Conservation (phyloP, 2,797 vertebrate species). For the Pempheris klunzingeri region DNA sequence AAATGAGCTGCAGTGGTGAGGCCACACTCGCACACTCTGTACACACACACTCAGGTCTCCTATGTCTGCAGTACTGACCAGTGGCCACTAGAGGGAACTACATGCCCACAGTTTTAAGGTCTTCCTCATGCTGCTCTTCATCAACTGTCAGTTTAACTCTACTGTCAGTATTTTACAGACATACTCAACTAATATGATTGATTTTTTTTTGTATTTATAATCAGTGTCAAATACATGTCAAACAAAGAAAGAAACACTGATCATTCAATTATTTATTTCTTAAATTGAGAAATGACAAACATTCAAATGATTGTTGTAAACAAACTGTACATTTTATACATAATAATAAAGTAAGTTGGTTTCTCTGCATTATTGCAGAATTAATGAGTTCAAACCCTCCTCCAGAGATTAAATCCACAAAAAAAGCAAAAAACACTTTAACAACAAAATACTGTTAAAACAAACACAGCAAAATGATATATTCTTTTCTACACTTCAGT, state of each 20-base stretch:
- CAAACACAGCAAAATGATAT: slow-evolving; percentile 84
- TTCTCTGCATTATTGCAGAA: slow-evolving; percentile 63
- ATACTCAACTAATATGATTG: slow-evolving; percentile 7
- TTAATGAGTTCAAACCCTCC: slow-evolving; percentile 47
- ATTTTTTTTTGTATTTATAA: slow-evolving; percentile 14
- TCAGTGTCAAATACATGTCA: neutral
- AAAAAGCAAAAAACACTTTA: slow-evolving; percentile 45
- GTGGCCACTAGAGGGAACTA: slow-evolving; percentile 72
- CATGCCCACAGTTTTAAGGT: slow-evolving; percentile 7
- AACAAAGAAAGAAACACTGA: slow-evolving; percentile 18
- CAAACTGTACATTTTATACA: slow-evolving; percentile 93
- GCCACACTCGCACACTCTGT: too few relatives aligned
- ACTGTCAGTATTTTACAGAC: neutral
- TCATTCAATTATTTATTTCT: slow-evolving; percentile 84
- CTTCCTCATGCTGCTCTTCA: neutral
- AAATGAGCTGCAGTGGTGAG: slow-evolving; percentile 54
- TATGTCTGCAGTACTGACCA: slow-evolving; percentile 18
- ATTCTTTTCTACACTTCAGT: slow-evolving; percentile 80
- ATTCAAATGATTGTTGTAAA: slow-evolving; percentile 86
- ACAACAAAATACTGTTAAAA: slow-evolving; percentile 75
- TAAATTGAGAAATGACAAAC: slow-evolving; percentile 81
- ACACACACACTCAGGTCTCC: too few relatives aligned
- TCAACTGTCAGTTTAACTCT: neutral
- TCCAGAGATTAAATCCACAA: slow-evolving; percentile 59
- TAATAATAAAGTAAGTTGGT: slow-evolving; percentile 67